Evolutionary conservation across 2,888 invertebrate species (phyloP), one percentile per base, ranked within the genome.

Genomic region (Drosophila monieri): DNA sequence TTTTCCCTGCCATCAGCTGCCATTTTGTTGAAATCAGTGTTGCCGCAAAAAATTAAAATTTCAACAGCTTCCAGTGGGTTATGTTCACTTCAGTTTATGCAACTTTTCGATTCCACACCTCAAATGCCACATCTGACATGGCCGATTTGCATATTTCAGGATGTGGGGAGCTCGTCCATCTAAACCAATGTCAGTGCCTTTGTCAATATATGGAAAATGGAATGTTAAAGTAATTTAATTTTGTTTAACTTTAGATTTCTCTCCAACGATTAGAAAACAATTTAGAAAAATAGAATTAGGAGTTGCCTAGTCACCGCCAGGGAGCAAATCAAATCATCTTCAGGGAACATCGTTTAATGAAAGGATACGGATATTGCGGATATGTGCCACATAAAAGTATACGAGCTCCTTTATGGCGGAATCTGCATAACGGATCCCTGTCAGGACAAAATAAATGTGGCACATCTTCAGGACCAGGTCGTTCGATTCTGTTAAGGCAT

Each of bases 61-160:
- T 64, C 62, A 64, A 67, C 47, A 12, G 39, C 15, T 47, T 62
- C n/a, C n/a, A 15, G n/a, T 44, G 68, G n/a, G 14, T 67, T 35
- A 18, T 18, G 23, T 39, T 64, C 54, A 54, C 62, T 39, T 53
- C 37, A 54, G 68, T 67, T 64, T 64, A 53, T 54, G 23, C 54
- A 67, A 46, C 68, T 67, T 67, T 64, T 37, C 30, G 68, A 44
- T 67, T 64, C 54, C 62, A 46, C 62, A 46, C 67, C 49, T 35
- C 52, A 44, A 62, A 52, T 35, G 43, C 44, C 27, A 39, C 64
- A 67, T 67, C 55, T 55, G 68, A 46, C 64, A 67, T 35, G 44
- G 27, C 37, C 68, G 67, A 64, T 64, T 64, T 64, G 68, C 64
- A 64, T 64, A 67, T 64, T 53, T 53, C 55, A 67, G 21, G 30